Percentiles rank a stretch among this genome's conserved stretches.
Conservation (phyloP, 2,113 vertebrate species). For the Zosterops lateralis region DNA sequence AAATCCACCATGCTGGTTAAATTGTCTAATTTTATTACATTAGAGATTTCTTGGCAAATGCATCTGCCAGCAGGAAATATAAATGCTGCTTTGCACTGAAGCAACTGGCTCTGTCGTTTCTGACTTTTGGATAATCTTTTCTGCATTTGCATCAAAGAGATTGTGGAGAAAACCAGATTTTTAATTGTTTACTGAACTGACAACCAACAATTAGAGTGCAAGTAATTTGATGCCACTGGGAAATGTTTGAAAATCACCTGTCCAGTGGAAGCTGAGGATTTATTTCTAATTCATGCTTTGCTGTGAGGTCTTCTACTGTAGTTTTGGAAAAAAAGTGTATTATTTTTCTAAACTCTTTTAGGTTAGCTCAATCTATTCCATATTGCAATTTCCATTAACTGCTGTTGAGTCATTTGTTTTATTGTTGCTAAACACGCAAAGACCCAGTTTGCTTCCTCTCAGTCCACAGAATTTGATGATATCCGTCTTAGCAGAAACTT, state of each 20-base stretch:
- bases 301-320: not conserved
- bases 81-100: slow-evolving; percentile 69
- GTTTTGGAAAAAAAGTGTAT: not conserved
- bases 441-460: not conserved
- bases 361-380: not conserved
- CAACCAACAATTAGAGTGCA: slow-evolving; percentile 53
- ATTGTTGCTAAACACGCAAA: not conserved
- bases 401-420: slow-evolving; percentile 6
- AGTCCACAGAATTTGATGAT: not conserved
- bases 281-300: not conserved
- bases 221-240: not conserved
- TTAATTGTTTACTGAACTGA: slow-evolving; percentile 67
- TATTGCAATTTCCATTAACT: not conserved
- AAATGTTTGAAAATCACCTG: slow-evolving; percentile 54
- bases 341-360: not conserved
- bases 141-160: slow-evolving; percentile 64
- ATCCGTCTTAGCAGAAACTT: slow-evolving; percentile 3
- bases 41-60: slow-evolving; percentile 78
- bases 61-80: slow-evolving; percentile 76
- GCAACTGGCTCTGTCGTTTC: slow-evolving; percentile 61
- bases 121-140: slow-evolving; percentile 62
- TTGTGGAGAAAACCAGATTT: slow-evolving; percentile 48
- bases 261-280: not conserved
- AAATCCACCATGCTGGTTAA: slow-evolving; percentile 79
- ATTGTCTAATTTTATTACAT: slow-evolving; percentile 83